These are phyloP conservation scores for Sigmodon hispidus DNA, from an alignment of 2,113 vertebrate genomes.

Conservation along the genomic window DNA sequence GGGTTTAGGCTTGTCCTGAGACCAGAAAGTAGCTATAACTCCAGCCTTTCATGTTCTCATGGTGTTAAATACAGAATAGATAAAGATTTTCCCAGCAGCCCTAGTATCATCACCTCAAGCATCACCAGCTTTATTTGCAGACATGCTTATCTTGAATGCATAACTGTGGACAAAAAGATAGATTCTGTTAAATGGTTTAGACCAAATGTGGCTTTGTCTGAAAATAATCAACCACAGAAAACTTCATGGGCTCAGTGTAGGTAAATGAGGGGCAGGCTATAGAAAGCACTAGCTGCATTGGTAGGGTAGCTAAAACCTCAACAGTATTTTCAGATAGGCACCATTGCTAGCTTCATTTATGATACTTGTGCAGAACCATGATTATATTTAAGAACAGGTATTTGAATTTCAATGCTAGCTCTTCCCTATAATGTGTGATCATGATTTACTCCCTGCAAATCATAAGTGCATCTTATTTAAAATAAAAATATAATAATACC, in stretches of 20 bases:
- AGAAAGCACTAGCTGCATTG: background rate
- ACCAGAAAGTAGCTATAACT: background rate
- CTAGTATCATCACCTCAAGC: background rate
- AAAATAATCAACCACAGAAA: background rate
- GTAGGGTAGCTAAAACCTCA: background rate
- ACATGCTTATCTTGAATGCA: background rate
- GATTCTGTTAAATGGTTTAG: background rate
- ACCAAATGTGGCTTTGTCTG: background rate
- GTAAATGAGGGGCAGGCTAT: background rate
- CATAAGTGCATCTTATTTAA: background rate
- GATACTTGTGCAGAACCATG: background rate
- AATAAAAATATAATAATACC: background rate
- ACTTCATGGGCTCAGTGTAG: background rate
- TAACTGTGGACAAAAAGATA: background rate
- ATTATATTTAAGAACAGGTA: background rate
- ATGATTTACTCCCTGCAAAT: background rate
- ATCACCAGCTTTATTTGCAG: background rate
- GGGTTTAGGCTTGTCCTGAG: background rate
- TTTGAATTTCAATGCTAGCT: background rate
- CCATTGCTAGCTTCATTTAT: background rate
- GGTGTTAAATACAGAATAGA: background rate
- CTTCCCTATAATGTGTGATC: background rate
- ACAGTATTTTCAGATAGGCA: background rate
- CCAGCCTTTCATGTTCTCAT: background rate
- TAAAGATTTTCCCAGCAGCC: background rate